These are phyloP conservation scores for Cynodonichthys magdalenae DNA, from an alignment of 2,797 vertebrate genomes.

Conservation along the genomic window DNA sequence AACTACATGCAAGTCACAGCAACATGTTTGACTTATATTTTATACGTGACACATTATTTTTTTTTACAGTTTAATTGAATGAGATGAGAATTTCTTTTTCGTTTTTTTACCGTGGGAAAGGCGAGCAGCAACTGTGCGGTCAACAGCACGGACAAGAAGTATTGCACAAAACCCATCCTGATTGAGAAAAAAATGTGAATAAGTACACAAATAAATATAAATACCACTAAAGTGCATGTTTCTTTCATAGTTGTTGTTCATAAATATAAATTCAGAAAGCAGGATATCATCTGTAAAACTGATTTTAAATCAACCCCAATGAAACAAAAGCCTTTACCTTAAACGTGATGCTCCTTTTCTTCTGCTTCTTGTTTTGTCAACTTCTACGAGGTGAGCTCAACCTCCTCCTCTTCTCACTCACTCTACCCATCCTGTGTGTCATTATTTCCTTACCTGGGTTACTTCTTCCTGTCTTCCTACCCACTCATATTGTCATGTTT, in stretches of 20 bases:
- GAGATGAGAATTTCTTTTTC: not conserved
- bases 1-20: constrained; percentile 10
- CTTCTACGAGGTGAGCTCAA: constrained; percentile 51
- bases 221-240: not conserved
- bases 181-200: not conserved
- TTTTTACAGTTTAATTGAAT: not conserved
- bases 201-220: not conserved
- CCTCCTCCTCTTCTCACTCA: constrained; percentile 31
- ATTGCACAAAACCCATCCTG: constrained; percentile 64
- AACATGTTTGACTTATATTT: not conserved
- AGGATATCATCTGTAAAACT: not conserved
- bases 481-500: constrained; percentile 34
- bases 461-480: constrained; percentile 60
- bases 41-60: not conserved
- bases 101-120: constrained; percentile 50
- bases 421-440: constrained; percentile 54
- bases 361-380: constrained; percentile 31
- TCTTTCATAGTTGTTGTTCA: not conserved
- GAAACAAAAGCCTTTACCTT: constrained; percentile 44
- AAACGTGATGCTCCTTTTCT: constrained; percentile 2
- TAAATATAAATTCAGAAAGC: not conserved
- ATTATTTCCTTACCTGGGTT: constrained; percentile 74
- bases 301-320: not conserved
- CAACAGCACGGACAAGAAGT: constrained; percentile 33
- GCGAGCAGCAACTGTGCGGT: constrained; percentile 33